Conservation (phyloP, 2,888 invertebrate genomes). For the Acronicta aceris region DNA sequence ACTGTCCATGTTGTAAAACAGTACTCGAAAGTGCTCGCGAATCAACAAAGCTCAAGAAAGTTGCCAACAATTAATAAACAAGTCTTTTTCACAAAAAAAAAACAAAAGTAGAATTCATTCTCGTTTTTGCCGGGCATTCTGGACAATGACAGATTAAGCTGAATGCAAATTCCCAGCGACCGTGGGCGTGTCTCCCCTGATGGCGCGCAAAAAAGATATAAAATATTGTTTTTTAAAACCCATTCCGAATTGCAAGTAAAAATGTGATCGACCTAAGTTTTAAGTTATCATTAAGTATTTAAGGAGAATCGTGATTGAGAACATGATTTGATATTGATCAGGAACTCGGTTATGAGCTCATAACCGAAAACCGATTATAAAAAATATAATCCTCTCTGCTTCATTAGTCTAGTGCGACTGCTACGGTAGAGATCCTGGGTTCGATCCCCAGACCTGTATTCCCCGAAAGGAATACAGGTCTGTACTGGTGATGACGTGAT, state of each 20-base stretch:
- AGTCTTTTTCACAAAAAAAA: constrained; percentile 35
- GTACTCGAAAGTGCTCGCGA: not conserved
- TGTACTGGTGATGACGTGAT: too few species aligned
- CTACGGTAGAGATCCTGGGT: too few species aligned
- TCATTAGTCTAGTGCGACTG: too few species aligned
- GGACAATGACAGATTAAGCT: constrained; percentile 82
- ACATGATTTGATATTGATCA: constrained; percentile 6
- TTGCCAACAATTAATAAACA: constrained; percentile 43
- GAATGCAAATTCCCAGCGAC: constrained; percentile 76
- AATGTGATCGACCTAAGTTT: constrained; percentile 23
- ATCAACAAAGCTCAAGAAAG: constrained; percentile 35
- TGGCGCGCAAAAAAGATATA: constrained; percentile 64
- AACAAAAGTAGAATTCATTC: constrained; percentile 37
- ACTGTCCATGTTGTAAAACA: not conserved
- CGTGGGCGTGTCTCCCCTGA: constrained; percentile 76
- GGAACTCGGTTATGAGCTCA: not conserved
- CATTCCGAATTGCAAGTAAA: constrained; percentile 38
- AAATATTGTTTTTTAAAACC: constrained; percentile 66
- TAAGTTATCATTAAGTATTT: constrained; percentile 20
- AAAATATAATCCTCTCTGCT: too few species aligned
- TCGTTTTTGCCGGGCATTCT: constrained; percentile 54
- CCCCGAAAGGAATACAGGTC: too few species aligned
- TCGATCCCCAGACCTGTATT: too few species aligned
- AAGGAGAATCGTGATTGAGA: not conserved
- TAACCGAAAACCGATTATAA: too few species aligned